Percentiles rank a stretch among this genome's conserved stretches.
These are phyloP conservation scores for Poeciliopsis occidentalis DNA, from an alignment of 2,113 vertebrate genomes.

Conservation along the genomic window DNA sequence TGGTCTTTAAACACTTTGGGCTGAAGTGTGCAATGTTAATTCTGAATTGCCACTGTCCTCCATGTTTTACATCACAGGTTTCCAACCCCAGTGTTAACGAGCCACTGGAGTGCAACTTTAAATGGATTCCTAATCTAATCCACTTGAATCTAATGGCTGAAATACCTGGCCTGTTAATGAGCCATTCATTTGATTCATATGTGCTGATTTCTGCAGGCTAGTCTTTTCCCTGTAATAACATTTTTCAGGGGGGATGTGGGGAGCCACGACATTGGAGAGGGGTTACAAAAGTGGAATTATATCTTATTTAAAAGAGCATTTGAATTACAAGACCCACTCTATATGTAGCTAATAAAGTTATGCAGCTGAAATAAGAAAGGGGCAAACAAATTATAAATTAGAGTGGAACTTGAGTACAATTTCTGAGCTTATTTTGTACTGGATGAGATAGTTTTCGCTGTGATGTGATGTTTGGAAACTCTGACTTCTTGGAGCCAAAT, in stretches of 20 bases:
- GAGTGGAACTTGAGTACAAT: not conserved
- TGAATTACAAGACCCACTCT: conserved; percentile 2
- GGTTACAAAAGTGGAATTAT: conserved; percentile 7
- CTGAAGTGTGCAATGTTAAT: not conserved
- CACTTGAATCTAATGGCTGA: not conserved
- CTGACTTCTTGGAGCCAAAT: not conserved
- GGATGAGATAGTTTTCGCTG: not conserved
- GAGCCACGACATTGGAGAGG: not conserved
- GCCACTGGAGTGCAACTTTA: not conserved
- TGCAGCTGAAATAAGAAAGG: not conserved
- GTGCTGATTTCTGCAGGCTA: not conserved
- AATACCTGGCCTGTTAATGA: not conserved
- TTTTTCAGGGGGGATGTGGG: no score
- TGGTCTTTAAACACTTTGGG: not conserved
- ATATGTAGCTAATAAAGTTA: not conserved
- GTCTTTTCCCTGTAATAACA: not conserved
- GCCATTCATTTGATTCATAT: not conserved
- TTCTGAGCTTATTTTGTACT: no score
- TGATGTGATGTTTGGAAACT: conserved; percentile 4
- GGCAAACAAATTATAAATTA: not conserved
- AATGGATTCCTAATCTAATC: not conserved
- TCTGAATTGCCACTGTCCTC: not conserved
- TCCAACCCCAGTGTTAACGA: not conserved
- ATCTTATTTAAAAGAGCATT: conserved; percentile 11
- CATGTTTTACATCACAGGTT: not conserved